Evolutionary conservation across 2,113 vertebrate genomes (phyloP), one percentile per base, ranked within the genome.

Genomic region (Leucosticte australis): DNA sequence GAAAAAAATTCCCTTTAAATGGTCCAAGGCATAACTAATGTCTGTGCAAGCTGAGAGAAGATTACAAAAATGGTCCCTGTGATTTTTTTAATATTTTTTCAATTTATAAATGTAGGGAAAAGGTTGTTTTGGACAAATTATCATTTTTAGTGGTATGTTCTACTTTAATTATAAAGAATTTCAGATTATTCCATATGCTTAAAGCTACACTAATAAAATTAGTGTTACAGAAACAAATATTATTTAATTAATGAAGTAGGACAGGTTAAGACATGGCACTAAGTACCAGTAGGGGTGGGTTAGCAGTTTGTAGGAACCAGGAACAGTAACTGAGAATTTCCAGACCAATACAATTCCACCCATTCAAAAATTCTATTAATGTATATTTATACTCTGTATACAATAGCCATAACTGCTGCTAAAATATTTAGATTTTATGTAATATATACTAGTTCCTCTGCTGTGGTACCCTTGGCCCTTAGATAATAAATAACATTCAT

Each of bases 261-360:
- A 33, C 7, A 65, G 65, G 23, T 42, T 47, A 57, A 63, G 33
- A 33, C 13, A 18, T 60, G 31, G 21, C 49, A 68, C 46, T 14
- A 21, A 64, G 53, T 30, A 49, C 28, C 4, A 4, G 0, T 0
- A 56, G 8, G 9, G 26, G 11, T 27, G 41, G 27, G 26, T 35
- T 33, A 39, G 24, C 26, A 31, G 15, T 55, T 50, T 53, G 49
- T 27, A 57, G 50, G n/a, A 73, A 37, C 21, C 6, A 18, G 52
- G 28, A 73, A 64, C 4, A 8, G 28, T 27, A 71, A 35, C 31
- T 37, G 71, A 62, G 50, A 92, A 73, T 28, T 57, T 77, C 18
- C 53, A 82, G 46, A 85, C 27, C 53, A 64, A 52, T n/a, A 47
- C 44, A 55, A 3, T 68, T 63, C 67, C 11, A 46, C 19, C 15